Evolutionary conservation across 2,113 vertebrate genomes (phyloP).

Genomic region (Oncorhynchus gorbuscha): DNA sequence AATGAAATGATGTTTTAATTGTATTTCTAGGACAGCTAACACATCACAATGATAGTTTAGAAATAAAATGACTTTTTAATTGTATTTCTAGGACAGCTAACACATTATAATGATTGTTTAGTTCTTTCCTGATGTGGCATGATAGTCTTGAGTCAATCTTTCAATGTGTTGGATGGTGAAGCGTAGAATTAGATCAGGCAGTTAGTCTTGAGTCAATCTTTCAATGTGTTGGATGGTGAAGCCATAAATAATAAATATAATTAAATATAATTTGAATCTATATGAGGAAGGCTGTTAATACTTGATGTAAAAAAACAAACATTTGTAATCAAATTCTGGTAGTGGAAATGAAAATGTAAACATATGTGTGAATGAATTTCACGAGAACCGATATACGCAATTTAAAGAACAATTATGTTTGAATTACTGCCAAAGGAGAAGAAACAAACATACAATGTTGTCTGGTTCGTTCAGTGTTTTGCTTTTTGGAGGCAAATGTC

Average conservation of each 20-base stretch:
- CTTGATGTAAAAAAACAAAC: too few species aligned
- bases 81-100: too few species aligned
- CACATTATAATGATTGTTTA: neutral
- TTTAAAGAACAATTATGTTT: conserved; percentile 13
- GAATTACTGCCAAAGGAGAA: conserved; percentile 2
- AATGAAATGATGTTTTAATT: too few species aligned
- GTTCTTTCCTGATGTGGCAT: neutral
- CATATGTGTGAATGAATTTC: neutral
- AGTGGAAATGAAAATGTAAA: too few species aligned
- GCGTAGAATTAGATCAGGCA: too few species aligned
- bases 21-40: too few species aligned
- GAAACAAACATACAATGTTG: neutral
- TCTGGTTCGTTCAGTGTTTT: neutral
- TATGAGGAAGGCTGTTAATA: neutral
- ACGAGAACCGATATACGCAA: neutral
- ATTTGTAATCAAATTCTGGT: too few species aligned
- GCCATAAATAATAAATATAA: too few species aligned
- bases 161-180: neutral
- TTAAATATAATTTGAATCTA: neutral
- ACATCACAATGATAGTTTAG: too few species aligned
- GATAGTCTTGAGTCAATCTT: neutral
- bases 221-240: too few species aligned
- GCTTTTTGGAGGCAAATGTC: neutral
- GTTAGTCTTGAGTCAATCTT: neutral
- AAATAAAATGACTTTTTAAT: too few species aligned